Percentiles rank a stretch among this genome's conserved stretches.
These are phyloP conservation scores for Isurus oxyrinchus DNA, from an alignment of 2,113 vertebrate genomes.

Conservation along the genomic window DNA sequence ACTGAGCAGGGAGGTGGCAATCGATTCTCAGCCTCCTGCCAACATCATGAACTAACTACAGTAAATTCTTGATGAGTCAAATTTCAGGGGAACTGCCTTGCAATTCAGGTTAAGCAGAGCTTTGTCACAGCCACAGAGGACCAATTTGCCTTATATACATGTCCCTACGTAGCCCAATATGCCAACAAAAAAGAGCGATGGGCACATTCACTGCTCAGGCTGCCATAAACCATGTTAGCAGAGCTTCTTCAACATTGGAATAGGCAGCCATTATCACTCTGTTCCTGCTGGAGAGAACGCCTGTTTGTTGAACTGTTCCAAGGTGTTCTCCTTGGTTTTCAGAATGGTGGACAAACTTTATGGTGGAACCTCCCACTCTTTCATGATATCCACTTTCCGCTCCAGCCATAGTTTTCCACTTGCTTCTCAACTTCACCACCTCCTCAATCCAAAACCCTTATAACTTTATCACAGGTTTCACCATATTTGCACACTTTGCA, in stretches of 20 bases:
- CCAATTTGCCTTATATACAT: neutral
- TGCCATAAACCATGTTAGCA: neutral
- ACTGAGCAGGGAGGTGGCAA: neutral
- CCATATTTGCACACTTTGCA: neutral
- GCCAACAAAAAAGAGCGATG: neutral
- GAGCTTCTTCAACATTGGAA: neutral
- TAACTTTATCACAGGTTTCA: neutral
- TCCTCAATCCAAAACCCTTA: neutral
- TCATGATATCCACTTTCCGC: neutral
- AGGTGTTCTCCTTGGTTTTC: too few species aligned
- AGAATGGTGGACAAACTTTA: too few species aligned
- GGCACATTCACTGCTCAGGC: neutral
- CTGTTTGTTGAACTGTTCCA: neutral
- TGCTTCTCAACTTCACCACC: neutral
- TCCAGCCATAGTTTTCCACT: neutral
- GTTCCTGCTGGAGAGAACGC: neutral
- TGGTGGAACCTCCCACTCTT: neutral
- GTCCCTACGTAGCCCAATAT: neutral
- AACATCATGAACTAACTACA: neutral
- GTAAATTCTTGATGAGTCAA: neutral
- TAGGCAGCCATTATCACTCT: neutral
- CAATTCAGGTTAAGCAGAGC: neutral
- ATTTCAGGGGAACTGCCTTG: neutral
- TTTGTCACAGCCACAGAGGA: neutral
- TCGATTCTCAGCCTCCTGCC: neutral